Conservation (phyloP, 2,888 invertebrate genomes). For the Congeria kusceri region DNA sequence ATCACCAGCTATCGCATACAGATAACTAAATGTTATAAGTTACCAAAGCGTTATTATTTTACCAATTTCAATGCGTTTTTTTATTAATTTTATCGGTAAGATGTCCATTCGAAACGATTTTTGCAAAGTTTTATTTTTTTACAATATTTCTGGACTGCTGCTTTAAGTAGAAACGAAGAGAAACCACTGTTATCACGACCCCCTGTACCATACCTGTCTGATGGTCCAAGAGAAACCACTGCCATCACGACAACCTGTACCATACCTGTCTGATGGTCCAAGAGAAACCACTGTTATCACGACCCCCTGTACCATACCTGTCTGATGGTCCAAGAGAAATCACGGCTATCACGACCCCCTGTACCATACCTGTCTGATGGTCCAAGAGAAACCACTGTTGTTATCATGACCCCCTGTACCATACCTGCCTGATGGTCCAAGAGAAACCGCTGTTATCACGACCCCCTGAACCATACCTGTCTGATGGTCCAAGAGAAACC, state of each 20-base stretch:
- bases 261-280: slow-evolving; percentile 88
- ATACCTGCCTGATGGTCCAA: neutral
- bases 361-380: slow-evolving; percentile 87
- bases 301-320: slow-evolving; percentile 82
- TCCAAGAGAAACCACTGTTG: too few relatives aligned
- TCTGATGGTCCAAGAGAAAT: slow-evolving; percentile 86
- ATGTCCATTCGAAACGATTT: too few relatives aligned
- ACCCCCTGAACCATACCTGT: slow-evolving; percentile 81
- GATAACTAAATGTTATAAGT: too few relatives aligned
- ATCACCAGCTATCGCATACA: too few relatives aligned
- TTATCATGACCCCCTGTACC: too few relatives aligned
- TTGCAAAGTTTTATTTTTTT: too few relatives aligned
- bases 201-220: slow-evolving; percentile 86
- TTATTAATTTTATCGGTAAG: too few relatives aligned
- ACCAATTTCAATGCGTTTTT: too few relatives aligned
- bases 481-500: slow-evolving; percentile 89
- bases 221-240: slow-evolving; percentile 85
- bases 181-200: neutral
- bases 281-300: slow-evolving; percentile 74
- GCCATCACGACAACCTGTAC: neutral
- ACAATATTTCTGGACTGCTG: too few relatives aligned
- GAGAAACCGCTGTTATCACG: neutral
- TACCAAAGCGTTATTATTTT: too few relatives aligned
- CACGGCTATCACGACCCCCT: neutral
- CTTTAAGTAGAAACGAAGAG: too few relatives aligned